Conservation (phyloP, 2,113 vertebrate species). For the Cromileptes altivelis region DNA sequence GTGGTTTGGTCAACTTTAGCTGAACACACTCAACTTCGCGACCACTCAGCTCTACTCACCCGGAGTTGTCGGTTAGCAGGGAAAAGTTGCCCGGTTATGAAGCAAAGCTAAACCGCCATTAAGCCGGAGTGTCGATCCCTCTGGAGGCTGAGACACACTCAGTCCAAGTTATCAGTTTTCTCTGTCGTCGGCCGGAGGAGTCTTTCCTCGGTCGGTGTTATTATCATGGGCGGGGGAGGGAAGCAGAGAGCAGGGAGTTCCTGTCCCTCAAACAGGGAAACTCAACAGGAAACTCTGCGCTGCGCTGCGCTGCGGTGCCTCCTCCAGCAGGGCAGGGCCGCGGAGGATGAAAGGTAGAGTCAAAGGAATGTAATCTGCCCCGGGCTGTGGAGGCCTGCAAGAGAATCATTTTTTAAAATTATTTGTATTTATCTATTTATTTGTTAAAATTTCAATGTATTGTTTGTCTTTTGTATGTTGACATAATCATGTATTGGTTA, state of each 20-base stretch:
- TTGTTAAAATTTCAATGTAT: no score
- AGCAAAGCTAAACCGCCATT: slow-evolving; percentile 53
- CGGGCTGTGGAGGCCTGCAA: background rate
- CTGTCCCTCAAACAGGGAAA: slow-evolving; percentile 84
- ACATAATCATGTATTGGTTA: no score
- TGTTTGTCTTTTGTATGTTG: no score
- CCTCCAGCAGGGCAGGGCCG: slow-evolving; percentile 67
- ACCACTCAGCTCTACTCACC: slow-evolving; percentile 70
- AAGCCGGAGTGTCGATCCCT: slow-evolving; percentile 4
- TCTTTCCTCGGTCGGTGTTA: slow-evolving; percentile 63
- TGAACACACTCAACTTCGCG: slow-evolving; percentile 29
- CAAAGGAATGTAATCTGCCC: slow-evolving; percentile 56
- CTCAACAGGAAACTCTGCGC: slow-evolving; percentile 80
- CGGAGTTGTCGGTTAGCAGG: slow-evolving; percentile 47
- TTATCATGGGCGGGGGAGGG: slow-evolving; percentile 74
- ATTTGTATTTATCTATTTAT: no score
- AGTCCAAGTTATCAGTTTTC: background rate
- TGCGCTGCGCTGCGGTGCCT: slow-evolving; percentile 6
- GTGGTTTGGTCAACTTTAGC: slow-evolving; percentile 20
- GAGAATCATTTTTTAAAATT: no score
- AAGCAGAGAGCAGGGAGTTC: slow-evolving; percentile 80
- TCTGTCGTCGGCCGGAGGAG: slow-evolving; percentile 32
- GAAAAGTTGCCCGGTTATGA: slow-evolving; percentile 36
- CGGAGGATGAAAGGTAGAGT: slow-evolving; percentile 16
- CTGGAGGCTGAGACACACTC: background rate